Evolutionary conservation across 92 coral and sea anemone genomes (phyloP), one percentile per base, ranked within the genome.

Genomic region (Epizoanthus illoricatus): DNA sequence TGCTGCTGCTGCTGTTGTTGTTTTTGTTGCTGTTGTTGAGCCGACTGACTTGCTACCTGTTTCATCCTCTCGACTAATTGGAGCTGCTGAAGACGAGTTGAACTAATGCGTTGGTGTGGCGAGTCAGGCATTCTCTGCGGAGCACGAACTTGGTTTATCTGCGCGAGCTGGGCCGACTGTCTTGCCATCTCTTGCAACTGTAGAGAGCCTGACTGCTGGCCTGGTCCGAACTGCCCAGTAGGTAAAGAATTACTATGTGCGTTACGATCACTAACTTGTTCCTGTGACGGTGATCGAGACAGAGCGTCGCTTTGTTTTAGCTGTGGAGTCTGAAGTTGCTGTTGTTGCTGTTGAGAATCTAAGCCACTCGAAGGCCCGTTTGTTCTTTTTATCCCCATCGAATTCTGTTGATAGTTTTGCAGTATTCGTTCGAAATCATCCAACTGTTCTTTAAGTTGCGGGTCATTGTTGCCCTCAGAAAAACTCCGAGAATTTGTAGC

Each of bases 101-200:
- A 63, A 21, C 71, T 33, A 63, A 78, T 40, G 21, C 82, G 82
- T 41, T 75, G 81, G 56, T 52, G 56, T 59, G 59, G 80, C 45
- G 81, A 76, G 24, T 76, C 81, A 13, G 55, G 63, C 15, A 76
- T 61, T 45, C 81, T 76, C 81, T 76, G 81, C 24, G 45, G 82
- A 7, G 82, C 13, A 78, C 82, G 82, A 78, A 67, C 86, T 72
- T 84, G 88, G 36, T 84, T 86, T 57, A 49, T 84, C 28, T 87
- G 87, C n/a, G 91, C 88, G 60, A 85, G 82, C 39, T 88, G 88
- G 15, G 82, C 82, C 42, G 97, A 89, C 80, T 92, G 93, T 59
- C 97, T 87, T 12, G 97, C 97, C 54, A 92, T 79, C 68, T 92
- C 92, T 86, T 92, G 93, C 65, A 92, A 81, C 61, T 90, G 97